phyloP scores from a whole-genome alignment of 2,888 invertebrate species.

The Gandaritis pyraliata region DNA sequence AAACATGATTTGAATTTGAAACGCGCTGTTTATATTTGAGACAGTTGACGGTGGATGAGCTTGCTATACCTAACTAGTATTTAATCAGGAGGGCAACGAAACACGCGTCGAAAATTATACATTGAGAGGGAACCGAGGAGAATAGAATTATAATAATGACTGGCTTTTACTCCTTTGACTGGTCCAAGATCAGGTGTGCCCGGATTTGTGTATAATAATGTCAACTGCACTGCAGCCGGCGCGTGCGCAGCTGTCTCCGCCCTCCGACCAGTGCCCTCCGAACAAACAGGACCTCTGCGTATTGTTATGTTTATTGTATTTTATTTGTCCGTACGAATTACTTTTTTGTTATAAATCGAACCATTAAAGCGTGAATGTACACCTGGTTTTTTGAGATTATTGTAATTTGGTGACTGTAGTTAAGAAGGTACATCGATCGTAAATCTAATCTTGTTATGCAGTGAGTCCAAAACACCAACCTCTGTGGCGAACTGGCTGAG shows the following conservation, averaged over 20 bases:
- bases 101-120: slow-evolving; percentile 61
- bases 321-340: slow-evolving; percentile 42
- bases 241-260: slow-evolving; percentile 76
- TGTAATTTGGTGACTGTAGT: slow-evolving; percentile 6
- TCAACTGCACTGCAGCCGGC: slow-evolving; percentile 75
- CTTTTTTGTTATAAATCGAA: slow-evolving; percentile 42
- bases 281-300: slow-evolving; percentile 67
- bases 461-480: no score
- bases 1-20: background rate
- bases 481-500: no score
- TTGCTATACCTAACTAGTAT: slow-evolving; percentile 39
- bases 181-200: slow-evolving; percentile 79
- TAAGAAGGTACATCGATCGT: no score
- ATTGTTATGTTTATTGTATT: slow-evolving; percentile 59
- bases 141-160: slow-evolving; percentile 70
- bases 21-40: slow-evolving; percentile 22
- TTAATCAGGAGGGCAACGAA: slow-evolving; percentile 43
- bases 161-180: slow-evolving; percentile 57
- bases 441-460: no score
- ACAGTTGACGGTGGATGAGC: slow-evolving; percentile 35
- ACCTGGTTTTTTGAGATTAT: slow-evolving; percentile 39
- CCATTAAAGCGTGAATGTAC: slow-evolving; percentile 45
- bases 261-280: slow-evolving; percentile 68
- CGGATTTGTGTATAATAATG: slow-evolving; percentile 76
- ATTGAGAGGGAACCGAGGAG: slow-evolving; percentile 59